Conservation (phyloP, 2,888 invertebrate species). For the Seira ritae region DNA sequence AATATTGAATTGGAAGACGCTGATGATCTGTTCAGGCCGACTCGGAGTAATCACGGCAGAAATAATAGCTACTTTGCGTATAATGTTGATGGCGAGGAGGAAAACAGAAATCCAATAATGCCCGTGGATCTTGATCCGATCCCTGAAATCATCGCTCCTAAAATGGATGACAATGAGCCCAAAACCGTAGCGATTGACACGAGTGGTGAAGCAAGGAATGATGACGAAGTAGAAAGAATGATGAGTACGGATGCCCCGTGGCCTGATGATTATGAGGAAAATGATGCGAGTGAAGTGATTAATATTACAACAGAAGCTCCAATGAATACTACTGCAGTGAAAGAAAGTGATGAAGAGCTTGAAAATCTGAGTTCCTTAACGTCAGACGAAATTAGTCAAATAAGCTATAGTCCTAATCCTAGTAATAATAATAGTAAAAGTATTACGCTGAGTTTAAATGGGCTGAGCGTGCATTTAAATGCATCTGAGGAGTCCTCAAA, state of each 20-base stretch:
- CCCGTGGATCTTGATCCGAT: slow-evolving; percentile 42
- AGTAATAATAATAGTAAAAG: too few species aligned
- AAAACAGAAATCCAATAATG: slow-evolving; percentile 40
- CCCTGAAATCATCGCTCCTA: slow-evolving; percentile 46
- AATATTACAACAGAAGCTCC: not conserved
- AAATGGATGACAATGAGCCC: not conserved
- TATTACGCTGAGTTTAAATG: too few species aligned
- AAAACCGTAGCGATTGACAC: slow-evolving; percentile 24
- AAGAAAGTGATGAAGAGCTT: not conserved
- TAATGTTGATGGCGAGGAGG: slow-evolving; percentile 12
- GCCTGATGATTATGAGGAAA: not conserved
- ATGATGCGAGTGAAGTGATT: slow-evolving; percentile 1
- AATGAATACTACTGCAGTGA: too few species aligned
- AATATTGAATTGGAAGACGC: slow-evolving; percentile 38
- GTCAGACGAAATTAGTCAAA: not conserved
- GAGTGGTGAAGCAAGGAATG: not conserved
- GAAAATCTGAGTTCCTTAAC: not conserved
- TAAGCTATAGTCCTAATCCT: too few species aligned
- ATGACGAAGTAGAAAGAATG: too few species aligned
- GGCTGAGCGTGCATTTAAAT: too few species aligned
- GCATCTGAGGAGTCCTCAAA: too few species aligned
- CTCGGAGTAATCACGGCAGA: slow-evolving; percentile 5
- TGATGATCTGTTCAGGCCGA: slow-evolving; percentile 21
- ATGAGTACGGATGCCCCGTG: not conserved
- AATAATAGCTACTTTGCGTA: not conserved